These are phyloP conservation scores for Cosmopolites sordidus DNA, from an alignment of 2,888 invertebrate species.

Conservation along the genomic window DNA sequence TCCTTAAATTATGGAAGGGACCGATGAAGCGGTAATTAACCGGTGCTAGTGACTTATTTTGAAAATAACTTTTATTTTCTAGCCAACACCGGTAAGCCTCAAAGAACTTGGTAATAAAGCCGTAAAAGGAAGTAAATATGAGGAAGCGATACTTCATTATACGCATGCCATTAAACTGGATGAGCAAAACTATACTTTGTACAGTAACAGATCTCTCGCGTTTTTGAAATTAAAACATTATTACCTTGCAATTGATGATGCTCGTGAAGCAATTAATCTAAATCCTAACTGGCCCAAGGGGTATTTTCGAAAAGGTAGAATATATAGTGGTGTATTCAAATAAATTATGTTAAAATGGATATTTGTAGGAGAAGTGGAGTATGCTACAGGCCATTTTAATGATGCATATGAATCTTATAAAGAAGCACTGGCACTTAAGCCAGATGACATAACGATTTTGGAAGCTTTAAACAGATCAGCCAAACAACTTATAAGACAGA, in stretches of 20 bases:
- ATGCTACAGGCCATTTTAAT: constrained; percentile 61
- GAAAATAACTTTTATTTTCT: neutral
- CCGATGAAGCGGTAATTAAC: no score
- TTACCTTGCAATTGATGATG: constrained; percentile 73
- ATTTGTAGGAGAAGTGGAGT: constrained; percentile 60
- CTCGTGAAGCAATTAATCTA: constrained; percentile 67
- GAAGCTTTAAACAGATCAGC: constrained; percentile 60
- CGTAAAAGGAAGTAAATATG: constrained; percentile 66
- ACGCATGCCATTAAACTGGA: constrained; percentile 73
- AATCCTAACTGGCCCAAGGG: constrained; percentile 74
- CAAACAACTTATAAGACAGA: constrained; percentile 57
- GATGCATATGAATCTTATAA: constrained; percentile 67
- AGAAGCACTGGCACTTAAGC: constrained; percentile 62
- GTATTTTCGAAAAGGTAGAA: constrained; percentile 23
- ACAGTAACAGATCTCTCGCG: constrained; percentile 77
- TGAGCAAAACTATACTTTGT: constrained; percentile 64
- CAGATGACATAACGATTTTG: constrained; percentile 60
- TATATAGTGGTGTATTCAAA: neutral
- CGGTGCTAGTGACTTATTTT: no score
- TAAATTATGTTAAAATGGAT: neutral
- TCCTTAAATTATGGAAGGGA: no score
- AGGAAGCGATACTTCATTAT: constrained; percentile 75
- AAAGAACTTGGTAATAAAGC: constrained; percentile 74
- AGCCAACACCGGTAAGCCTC: constrained; percentile 52
- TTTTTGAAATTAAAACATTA: constrained; percentile 74